These are phyloP conservation scores for Hirundichthys speculiger DNA, from an alignment of 2,113 vertebrate genomes.

Conservation along the genomic window DNA sequence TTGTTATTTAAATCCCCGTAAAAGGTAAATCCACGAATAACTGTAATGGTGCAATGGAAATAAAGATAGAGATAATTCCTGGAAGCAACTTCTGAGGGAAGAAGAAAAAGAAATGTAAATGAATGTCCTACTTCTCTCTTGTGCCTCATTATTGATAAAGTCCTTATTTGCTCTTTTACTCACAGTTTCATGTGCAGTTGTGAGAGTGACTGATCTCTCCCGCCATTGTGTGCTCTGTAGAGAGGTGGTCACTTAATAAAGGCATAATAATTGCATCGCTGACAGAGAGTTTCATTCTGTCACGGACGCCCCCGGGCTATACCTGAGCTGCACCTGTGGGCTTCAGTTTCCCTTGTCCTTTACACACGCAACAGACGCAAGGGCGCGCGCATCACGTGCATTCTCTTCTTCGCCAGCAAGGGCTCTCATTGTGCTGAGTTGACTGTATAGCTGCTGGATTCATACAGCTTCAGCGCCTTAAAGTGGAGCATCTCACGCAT, in stretches of 20 bases:
- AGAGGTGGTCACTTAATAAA: conserved; percentile 46
- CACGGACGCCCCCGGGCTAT: conserved; percentile 34
- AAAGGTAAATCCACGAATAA: no score
- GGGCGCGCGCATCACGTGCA: conserved; percentile 60
- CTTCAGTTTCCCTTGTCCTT: conserved; percentile 38
- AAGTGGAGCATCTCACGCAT: conserved; percentile 48
- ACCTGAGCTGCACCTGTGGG: conserved; percentile 77
- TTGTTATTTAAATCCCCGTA: no score
- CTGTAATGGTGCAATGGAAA: no score
- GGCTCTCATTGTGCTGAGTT: conserved; percentile 59
- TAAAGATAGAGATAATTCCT: no score
- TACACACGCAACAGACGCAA: conserved; percentile 49
- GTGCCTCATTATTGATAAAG: no score
- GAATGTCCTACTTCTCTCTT: no score
- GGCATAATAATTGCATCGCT: conserved; percentile 55
- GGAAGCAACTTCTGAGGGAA: no score
- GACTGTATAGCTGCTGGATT: conserved; percentile 45
- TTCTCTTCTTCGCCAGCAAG: conserved; percentile 33
- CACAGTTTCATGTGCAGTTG: conserved; percentile 13
- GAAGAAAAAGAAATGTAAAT: no score
- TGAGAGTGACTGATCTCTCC: neutral
- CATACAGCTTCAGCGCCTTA: conserved; percentile 35
- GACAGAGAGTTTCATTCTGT: conserved; percentile 49
- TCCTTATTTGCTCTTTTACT: no score
- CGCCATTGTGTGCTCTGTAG: conserved; percentile 21